Evolutionary conservation across 2,113 vertebrate genomes (phyloP).

Genomic region (Rafetus swinhoei): DNA sequence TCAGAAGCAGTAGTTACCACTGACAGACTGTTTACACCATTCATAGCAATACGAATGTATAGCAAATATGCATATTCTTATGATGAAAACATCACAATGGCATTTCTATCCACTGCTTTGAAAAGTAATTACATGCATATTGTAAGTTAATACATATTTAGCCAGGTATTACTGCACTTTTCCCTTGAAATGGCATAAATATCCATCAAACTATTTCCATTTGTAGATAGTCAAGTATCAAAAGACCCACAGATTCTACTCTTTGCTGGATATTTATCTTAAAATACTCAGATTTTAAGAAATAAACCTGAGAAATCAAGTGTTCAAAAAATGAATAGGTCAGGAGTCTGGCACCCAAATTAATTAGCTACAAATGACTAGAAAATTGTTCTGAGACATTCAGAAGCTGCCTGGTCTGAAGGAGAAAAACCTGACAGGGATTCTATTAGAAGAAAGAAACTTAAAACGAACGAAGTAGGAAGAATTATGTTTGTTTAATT

Average conservation of each 20-base stretch:
- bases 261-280: neutral
- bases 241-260: neutral
- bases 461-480: slow-evolving; percentile 23
- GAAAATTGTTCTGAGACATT: neutral
- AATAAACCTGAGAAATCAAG: neutral
- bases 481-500: slow-evolving; percentile 35
- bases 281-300: neutral
- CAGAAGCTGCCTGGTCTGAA: neutral
- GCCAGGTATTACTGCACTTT: neutral
- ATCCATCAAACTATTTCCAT: neutral
- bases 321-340: neutral
- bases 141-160: neutral
- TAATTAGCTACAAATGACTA: neutral
- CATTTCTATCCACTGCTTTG: neutral
- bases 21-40: neutral
- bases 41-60: neutral
- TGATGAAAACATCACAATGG: neutral
- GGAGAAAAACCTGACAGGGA: neutral
- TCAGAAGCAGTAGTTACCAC: neutral
- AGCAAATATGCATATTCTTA: neutral
- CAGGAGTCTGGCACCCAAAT: neutral
- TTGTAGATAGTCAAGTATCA: neutral
- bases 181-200: neutral
- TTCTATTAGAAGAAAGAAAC: slow-evolving; percentile 7
- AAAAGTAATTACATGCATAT: neutral